Conservation (phyloP, 2,797 vertebrate genomes). For the Acanthis flammea region DNA sequence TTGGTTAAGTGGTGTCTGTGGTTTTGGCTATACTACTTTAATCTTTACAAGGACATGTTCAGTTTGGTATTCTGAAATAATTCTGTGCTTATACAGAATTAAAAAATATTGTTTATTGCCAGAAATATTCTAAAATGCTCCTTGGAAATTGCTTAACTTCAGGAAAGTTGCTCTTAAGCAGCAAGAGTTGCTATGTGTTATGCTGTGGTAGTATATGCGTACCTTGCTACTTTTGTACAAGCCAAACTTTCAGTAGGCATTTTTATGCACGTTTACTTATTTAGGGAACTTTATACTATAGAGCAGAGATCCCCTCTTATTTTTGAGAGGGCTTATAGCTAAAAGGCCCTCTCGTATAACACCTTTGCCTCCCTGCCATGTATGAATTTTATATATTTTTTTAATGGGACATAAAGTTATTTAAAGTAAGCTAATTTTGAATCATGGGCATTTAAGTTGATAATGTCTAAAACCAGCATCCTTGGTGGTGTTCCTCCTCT, state of each 20-base stretch:
- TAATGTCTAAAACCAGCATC: neutral
- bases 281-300: neutral
- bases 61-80: neutral
- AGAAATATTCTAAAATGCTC: neutral
- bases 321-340: neutral
- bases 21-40: neutral
- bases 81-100: neutral
- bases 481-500: neutral
- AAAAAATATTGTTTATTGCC: fast-evolving
- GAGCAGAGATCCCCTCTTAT: neutral
- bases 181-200: neutral
- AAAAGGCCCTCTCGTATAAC: neutral
- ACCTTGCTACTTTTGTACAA: neutral
- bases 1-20: neutral
- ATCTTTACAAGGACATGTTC: neutral
- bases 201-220: fast-evolving
- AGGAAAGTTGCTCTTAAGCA: neutral
- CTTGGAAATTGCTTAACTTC: neutral
- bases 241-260: neutral
- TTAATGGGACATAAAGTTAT: neutral
- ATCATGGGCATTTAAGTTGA: neutral
- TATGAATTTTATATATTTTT: neutral
- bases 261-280: neutral
- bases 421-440: neutral
- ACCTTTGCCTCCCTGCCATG: neutral